These are phyloP conservation scores for Leucoma salicis DNA, from an alignment of 2,888 invertebrate species.

Conservation along the genomic window DNA sequence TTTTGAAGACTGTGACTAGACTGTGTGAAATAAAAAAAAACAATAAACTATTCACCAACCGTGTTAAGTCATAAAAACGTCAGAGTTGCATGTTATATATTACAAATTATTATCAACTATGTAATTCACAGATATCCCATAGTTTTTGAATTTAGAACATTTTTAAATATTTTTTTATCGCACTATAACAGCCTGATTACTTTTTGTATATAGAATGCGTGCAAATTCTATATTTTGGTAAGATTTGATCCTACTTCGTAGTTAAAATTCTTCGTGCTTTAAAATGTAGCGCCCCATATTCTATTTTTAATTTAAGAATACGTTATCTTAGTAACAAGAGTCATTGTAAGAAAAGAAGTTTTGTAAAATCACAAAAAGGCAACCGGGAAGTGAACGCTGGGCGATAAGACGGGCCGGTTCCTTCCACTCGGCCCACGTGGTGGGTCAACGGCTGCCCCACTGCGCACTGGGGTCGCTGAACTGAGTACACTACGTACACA, in stretches of 20 bases:
- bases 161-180: neutral
- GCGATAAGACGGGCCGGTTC: constrained; percentile 54
- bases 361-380: constrained; percentile 35
- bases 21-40: neutral
- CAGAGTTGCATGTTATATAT: constrained; percentile 5
- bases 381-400: constrained; percentile 45
- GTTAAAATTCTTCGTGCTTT: neutral
- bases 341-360: constrained; percentile 6
- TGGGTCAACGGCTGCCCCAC: constrained; percentile 78
- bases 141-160: constrained; percentile 7
- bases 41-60: too few species aligned
- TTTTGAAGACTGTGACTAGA: neutral
- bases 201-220: neutral
- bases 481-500: constrained; percentile 43
- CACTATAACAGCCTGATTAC: too few species aligned
- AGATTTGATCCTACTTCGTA: neutral
- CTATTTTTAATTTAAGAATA: neutral
- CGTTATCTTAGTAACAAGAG: constrained; percentile 2
- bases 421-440: constrained; percentile 68
- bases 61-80: neutral
- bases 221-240: neutral
- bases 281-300: neutral
- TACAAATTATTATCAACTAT: constrained; percentile 7
- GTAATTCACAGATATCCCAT: neutral
- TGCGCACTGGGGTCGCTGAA: constrained; percentile 69